Conservation (phyloP, 2,888 invertebrate species). For the Rotaria magnacalcarata region DNA sequence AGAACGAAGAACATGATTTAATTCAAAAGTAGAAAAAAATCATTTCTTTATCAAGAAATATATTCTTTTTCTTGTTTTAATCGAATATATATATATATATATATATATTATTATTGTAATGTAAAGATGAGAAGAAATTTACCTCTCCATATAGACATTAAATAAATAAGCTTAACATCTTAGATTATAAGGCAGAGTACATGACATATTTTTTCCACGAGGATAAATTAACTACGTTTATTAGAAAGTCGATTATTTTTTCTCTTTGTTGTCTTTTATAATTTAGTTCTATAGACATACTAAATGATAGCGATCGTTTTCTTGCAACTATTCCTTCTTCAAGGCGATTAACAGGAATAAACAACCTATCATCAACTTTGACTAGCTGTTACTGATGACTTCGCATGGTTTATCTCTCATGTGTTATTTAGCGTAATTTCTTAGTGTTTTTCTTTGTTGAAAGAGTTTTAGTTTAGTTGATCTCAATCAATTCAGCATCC, state of each 20-base stretch:
- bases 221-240: not conserved
- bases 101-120: too few species aligned
- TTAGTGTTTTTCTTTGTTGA: not conserved
- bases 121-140: too few species aligned
- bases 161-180: too few species aligned
- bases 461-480: not conserved
- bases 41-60: not conserved
- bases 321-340: not conserved
- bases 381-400: not conserved
- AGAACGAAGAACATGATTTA: too few species aligned
- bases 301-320: not conserved
- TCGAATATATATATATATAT: too few species aligned
- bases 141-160: too few species aligned
- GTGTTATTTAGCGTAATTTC: not conserved
- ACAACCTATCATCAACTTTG: not conserved
- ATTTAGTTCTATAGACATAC: not conserved
- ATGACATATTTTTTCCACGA: not conserved
- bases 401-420: not conserved
- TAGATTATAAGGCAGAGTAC: too few species aligned
- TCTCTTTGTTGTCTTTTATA: not conserved
- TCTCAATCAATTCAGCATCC: not conserved
- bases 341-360: constrained; percentile 17
- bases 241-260: not conserved
- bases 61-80: not conserved
- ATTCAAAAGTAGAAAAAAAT: too few species aligned